Evolutionary conservation across 2,888 invertebrate species (phyloP).

Genomic region (Hyles lineata): DNA sequence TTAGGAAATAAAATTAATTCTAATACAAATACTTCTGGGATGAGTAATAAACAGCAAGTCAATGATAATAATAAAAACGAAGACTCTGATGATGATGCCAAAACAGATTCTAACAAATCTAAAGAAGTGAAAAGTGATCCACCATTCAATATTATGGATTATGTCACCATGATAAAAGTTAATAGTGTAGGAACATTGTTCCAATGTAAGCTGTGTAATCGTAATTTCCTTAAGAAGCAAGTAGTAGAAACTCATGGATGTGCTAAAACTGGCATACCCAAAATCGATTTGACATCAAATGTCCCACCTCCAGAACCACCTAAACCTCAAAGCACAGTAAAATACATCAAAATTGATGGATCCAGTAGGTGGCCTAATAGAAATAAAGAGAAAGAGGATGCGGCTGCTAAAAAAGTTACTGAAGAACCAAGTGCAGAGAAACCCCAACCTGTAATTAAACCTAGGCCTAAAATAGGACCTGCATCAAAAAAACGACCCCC

Average conservation of each 20-base stretch:
- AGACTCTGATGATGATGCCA: slow-evolving; percentile 35
- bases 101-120: slow-evolving; percentile 36
- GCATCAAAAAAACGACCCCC: slow-evolving; percentile 61
- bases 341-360: slow-evolving; percentile 68
- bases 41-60: not conserved
- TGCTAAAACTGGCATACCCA: slow-evolving; percentile 70
- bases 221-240: slow-evolving; percentile 76
- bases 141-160: slow-evolving; percentile 76
- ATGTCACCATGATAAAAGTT: slow-evolving; percentile 76
- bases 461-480: slow-evolving; percentile 71
- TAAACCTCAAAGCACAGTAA: slow-evolving; percentile 63
- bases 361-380: not conserved
- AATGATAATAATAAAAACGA: slow-evolving; percentile 28
- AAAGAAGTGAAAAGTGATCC: slow-evolving; percentile 40
- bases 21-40: not conserved
- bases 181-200: slow-evolving; percentile 77
- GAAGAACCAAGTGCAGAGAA: not conserved
- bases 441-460: slow-evolving; percentile 36
- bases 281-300: slow-evolving; percentile 57
- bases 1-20: slow-evolving; percentile 26
- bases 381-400: slow-evolving; percentile 19
- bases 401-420: not conserved
- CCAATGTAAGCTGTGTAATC: slow-evolving; percentile 77
- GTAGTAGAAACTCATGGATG: slow-evolving; percentile 73
- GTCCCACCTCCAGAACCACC: slow-evolving; percentile 59